These are phyloP conservation scores for Labia minor DNA, from an alignment of 2,888 invertebrate species.

Conservation along the genomic window DNA sequence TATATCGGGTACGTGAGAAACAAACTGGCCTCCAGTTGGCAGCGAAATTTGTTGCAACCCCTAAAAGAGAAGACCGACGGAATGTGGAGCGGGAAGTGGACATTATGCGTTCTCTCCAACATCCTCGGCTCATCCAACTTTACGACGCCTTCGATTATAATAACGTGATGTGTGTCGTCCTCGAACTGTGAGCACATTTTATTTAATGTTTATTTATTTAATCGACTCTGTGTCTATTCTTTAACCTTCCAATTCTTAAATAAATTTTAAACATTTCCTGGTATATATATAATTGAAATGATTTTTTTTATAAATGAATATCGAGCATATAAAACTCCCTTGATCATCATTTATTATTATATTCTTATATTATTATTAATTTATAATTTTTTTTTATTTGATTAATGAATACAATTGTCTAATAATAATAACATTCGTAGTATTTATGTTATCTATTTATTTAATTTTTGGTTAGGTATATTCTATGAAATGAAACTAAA, in stretches of 20 bases:
- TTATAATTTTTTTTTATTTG: no score
- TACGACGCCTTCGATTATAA: slow-evolving; percentile 94
- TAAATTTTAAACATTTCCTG: neutral
- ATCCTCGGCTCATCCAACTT: slow-evolving; percentile 90
- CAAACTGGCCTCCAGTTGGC: slow-evolving; percentile 69
- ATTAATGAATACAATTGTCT: no score
- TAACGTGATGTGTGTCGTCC: slow-evolving; percentile 89
- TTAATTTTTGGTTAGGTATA: no score
- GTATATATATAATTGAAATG: no score
- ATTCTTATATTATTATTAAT: no score
- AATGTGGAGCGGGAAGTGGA: slow-evolving; percentile 93
- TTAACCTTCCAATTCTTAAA: neutral
- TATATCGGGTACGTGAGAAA: slow-evolving; percentile 84
- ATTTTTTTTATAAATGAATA: no score
- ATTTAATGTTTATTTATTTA: no score
- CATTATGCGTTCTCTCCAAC: slow-evolving; percentile 88
- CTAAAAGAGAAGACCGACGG: slow-evolving; percentile 72
- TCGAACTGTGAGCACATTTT: slow-evolving; percentile 76
- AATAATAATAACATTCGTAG: no score
- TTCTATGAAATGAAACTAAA: no score
- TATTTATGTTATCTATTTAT: no score
- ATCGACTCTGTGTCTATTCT: neutral
- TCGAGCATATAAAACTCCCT: no score
- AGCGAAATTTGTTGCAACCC: slow-evolving; percentile 83
- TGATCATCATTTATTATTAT: no score